Evolutionary conservation across 1,140 invertebrate genomes (phyloP), one percentile per base, ranked within the genome.

Genomic region (Mya arenaria): DNA sequence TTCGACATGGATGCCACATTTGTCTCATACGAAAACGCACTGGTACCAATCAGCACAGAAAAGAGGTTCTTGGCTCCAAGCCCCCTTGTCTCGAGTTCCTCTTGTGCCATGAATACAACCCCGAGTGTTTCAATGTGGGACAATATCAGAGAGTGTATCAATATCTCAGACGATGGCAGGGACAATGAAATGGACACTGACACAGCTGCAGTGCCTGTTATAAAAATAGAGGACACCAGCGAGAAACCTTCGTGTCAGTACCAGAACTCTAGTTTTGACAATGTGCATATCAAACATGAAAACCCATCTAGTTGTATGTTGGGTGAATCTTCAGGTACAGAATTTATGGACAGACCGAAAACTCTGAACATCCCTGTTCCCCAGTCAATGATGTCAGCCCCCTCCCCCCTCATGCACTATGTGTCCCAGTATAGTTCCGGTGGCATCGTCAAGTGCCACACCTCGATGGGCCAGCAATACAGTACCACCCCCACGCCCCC

Each of bases 211-310:
- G 65, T 83, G 71, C 73, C 80, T 28, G 75, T 77, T n/a, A 85
- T 90, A 19, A 90, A 90, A 84, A 65, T 84, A 19, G 90, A 91
- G 48, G 89, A 91, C 80, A 63, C 72, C 32, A 79, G 84, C 28
- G 86, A 85, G 15, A 90, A 89, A 69, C 85, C 89, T 15, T 88
- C 89, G 13, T 91, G 90, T 75, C 87, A 88, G 84, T 91, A 77
- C 83, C 68, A 86, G 72, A 85, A 84, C 60, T 56, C 74, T 15
- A 73, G 80, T 72, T 83, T 74, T 85, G 81, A 85, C 17, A 84
- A 83, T 74, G 52, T 85, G 23, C 83, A 82, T 55, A 62, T 86
- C 6, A 88, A 88, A 82, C 63, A 83, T 13, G 86, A 88, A 65
- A 83, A 23, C 60, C 73, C 36, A 58, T 75, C 83, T 19, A 83